Percentiles rank a stretch among this genome's conserved stretches.
Evolutionary conservation across 2,797 vertebrate genomes (phyloP).

Genomic region (Myripristis jacobus): DNA sequence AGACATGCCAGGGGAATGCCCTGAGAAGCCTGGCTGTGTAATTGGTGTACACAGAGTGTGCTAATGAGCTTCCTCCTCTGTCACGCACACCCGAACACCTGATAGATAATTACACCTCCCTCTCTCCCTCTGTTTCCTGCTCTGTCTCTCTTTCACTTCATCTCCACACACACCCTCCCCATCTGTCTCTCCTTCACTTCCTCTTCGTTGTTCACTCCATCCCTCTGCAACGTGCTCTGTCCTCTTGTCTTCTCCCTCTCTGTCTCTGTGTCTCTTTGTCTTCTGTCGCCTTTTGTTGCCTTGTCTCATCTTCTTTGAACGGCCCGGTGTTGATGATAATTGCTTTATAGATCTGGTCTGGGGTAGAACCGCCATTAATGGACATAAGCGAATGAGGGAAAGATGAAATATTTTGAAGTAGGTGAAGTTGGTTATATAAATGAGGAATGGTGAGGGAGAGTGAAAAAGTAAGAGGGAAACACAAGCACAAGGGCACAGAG

Average conservation of each 20-base stretch:
- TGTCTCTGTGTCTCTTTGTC: not conserved
- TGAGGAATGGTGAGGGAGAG: constrained; percentile 37
- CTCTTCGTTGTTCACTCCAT: constrained; percentile 70
- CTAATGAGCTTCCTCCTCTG: constrained; percentile 86
- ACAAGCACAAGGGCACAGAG: constrained; percentile 74
- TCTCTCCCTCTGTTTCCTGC: constrained; percentile 75
- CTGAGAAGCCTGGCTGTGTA: constrained; percentile 81
- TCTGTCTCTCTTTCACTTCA: constrained; percentile 65
- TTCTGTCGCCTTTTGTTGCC: too few relatives aligned
- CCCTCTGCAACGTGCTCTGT: constrained; percentile 26
- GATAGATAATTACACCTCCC: constrained; percentile 83
- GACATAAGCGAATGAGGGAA: not conserved
- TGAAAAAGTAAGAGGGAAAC: constrained; percentile 29
- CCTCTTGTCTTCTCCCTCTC: constrained; percentile 29
- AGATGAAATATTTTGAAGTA: not conserved
- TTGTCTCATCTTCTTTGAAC: constrained; percentile 3
- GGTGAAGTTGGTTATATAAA: constrained; percentile 32
- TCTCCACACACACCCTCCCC: constrained; percentile 40
- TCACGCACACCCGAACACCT: constrained; percentile 85
- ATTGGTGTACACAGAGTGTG: constrained; percentile 84
- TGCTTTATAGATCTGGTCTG: constrained; percentile 42
- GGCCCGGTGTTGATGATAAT: constrained; percentile 25
- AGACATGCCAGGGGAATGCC: constrained; percentile 78
- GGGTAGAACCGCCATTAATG: constrained; percentile 1
- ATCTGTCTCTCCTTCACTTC: constrained; percentile 74